Evolutionary conservation across 2,888 invertebrate species (phyloP).

Genomic region (Chironomus riparius): DNA sequence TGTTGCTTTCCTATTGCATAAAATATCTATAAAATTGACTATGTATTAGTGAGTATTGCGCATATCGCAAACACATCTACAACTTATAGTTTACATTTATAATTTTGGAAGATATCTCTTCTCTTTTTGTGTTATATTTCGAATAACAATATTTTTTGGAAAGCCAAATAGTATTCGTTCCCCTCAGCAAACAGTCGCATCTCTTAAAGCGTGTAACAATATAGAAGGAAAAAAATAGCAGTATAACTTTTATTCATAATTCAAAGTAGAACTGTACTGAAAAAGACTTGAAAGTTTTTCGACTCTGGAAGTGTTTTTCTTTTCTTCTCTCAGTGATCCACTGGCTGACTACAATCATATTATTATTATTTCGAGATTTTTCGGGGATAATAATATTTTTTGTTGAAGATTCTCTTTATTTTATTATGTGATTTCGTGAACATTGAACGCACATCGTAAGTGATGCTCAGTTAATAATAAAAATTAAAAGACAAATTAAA

Average conservation of each 20-base stretch:
- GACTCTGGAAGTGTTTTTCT: background rate
- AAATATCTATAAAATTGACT: background rate
- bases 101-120: conserved; percentile 24
- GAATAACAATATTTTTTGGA: conserved; percentile 29
- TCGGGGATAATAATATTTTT: background rate
- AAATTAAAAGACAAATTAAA: too few relatives aligned
- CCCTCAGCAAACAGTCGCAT: conserved; percentile 47
- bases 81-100: conserved; percentile 25
- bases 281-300: background rate
- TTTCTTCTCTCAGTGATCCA: background rate
- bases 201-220: conserved; percentile 29
- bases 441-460: background rate
- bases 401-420: background rate
- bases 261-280: too few relatives aligned
- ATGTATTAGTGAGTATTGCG: conserved; percentile 1
- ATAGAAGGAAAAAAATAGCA: too few relatives aligned
- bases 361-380: background rate
- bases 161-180: conserved; percentile 45
- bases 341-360: background rate
- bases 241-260: too few relatives aligned
- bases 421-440: background rate
- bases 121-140: conserved; percentile 21
- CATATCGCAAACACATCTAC: conserved; percentile 2
- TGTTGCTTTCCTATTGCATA: background rate
- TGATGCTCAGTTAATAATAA: background rate